phyloP scores from a whole-genome alignment of 2,797 vertebrate genomes.

The Eulemur mongoz region DNA sequence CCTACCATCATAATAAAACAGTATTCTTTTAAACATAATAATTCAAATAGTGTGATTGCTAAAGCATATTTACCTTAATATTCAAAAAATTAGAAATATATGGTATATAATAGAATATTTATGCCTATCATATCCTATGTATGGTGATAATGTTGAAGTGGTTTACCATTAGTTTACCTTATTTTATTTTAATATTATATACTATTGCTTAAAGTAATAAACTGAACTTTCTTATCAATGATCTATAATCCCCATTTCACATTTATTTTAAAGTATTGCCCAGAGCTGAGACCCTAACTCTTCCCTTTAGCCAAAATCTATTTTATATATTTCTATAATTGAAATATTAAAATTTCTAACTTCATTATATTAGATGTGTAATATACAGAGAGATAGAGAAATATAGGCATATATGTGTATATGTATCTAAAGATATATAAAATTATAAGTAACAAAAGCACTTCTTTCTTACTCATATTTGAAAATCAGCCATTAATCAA shows the following conservation, averaged over 20 bases:
- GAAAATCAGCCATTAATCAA: neutral
- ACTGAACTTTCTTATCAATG: neutral
- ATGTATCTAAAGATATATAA: neutral
- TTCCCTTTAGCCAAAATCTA: neutral
- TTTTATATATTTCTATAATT: neutral
- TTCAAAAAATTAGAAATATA: neutral
- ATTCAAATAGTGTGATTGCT: neutral
- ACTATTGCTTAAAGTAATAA: neutral
- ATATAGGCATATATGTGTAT: neutral
- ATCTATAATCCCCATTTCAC: neutral
- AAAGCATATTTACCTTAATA: neutral
- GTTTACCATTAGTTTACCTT: neutral
- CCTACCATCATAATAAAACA: neutral
- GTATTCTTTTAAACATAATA: neutral
- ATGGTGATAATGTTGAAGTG: neutral
- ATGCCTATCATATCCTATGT: neutral
- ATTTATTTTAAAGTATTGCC: neutral
- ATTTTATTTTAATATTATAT: neutral
- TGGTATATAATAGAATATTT: neutral
- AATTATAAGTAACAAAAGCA: neutral
- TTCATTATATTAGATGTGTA: neutral
- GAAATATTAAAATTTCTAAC: too few relatives aligned
- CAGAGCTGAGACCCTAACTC: neutral
- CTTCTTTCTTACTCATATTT: neutral
- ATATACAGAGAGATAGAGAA: neutral